phyloP scores from a whole-genome alignment of 1,140 invertebrate genomes.

The Danaus melanippus region DNA sequence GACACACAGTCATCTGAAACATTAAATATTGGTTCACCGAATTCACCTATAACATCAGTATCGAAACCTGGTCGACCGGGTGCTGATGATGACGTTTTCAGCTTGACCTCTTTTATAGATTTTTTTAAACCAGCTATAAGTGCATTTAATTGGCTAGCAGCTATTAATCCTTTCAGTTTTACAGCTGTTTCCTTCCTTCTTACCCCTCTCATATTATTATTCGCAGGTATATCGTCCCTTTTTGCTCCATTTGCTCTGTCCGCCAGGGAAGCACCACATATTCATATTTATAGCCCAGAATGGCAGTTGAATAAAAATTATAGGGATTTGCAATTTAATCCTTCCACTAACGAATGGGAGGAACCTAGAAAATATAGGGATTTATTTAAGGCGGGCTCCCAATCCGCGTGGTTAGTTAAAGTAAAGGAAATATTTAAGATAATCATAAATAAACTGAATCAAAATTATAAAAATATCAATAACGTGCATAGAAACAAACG shows the following conservation, averaged over 20 bases:
- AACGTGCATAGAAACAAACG: slow-evolving; percentile 16
- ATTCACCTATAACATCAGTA: slow-evolving; percentile 1
- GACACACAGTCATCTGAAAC: slow-evolving; percentile 36
- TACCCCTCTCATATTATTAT: slow-evolving; percentile 50
- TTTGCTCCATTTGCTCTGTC: slow-evolving; percentile 49
- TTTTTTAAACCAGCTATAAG: slow-evolving; percentile 53
- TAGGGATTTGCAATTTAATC: slow-evolving; percentile 43
- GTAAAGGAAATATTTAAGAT: slow-evolving; percentile 40
- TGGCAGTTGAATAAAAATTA: slow-evolving; percentile 51
- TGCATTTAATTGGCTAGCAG: slow-evolving; percentile 50
- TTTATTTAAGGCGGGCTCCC: slow-evolving; percentile 5
- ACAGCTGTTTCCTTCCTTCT: slow-evolving; percentile 49
- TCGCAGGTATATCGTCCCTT: slow-evolving; percentile 47
- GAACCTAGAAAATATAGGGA: slow-evolving; percentile 17
- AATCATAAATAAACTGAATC: slow-evolving; percentile 10
- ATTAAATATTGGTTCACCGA: slow-evolving; percentile 25
- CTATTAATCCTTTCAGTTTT: slow-evolving; percentile 56
- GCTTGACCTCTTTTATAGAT: slow-evolving; percentile 41
- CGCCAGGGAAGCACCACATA: slow-evolving; percentile 46
- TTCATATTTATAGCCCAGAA: slow-evolving; percentile 35
- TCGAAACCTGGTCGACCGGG: slow-evolving; percentile 13
- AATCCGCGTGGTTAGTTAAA: slow-evolving; percentile 30
- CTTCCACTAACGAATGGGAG: slow-evolving; percentile 25
- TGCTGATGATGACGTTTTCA: slow-evolving; percentile 48
- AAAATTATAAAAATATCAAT: slow-evolving; percentile 1